phyloP scores from a whole-genome alignment of 2,888 invertebrate genomes.

The Chydorus sphaericus region DNA sequence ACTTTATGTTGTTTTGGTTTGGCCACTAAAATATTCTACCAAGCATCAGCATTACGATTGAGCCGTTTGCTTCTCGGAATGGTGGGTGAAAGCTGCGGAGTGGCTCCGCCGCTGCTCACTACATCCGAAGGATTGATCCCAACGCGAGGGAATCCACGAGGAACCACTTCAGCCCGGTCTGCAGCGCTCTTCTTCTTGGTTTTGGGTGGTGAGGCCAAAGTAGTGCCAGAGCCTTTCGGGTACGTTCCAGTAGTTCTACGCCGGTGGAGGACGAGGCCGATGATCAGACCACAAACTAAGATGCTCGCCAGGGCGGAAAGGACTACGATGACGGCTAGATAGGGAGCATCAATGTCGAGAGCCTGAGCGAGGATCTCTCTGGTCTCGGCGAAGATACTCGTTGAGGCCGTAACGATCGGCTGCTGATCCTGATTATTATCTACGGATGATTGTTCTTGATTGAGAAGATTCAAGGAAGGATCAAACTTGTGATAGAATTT shows the following conservation, averaged over 20 bases:
- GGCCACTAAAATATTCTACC: not conserved
- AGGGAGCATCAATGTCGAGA: constrained; percentile 12
- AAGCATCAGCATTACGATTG: constrained; percentile 5
- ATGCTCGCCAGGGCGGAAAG: constrained; percentile 12
- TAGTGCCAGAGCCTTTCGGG: constrained; percentile 16
- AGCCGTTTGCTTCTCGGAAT: constrained; percentile 6
- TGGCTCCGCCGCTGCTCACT: too few relatives aligned
- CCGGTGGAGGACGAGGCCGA: constrained; percentile 21
- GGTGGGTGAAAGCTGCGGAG: constrained; percentile 5
- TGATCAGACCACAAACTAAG: constrained; percentile 15
- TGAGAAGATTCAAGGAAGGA: not conserved
- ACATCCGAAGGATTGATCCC: constrained; percentile 11
- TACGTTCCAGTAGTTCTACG: constrained; percentile 22
- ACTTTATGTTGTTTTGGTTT: not conserved
- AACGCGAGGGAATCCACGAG: constrained; percentile 14
- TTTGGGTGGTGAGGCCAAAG: constrained; percentile 10
- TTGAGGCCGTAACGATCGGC: not conserved
- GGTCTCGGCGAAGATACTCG: not conserved
- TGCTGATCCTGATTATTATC: too few relatives aligned
- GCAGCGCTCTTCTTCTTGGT: not conserved
- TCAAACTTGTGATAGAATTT: constrained; percentile 14
- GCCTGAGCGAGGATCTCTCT: constrained; percentile 13
- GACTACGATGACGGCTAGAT: constrained; percentile 15
- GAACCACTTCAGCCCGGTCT: constrained; percentile 1
- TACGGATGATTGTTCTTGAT: too few relatives aligned